Base-by-base conservation (phyloP, 2,888 invertebrate species). In the Oxystoma pomonae region DNA sequence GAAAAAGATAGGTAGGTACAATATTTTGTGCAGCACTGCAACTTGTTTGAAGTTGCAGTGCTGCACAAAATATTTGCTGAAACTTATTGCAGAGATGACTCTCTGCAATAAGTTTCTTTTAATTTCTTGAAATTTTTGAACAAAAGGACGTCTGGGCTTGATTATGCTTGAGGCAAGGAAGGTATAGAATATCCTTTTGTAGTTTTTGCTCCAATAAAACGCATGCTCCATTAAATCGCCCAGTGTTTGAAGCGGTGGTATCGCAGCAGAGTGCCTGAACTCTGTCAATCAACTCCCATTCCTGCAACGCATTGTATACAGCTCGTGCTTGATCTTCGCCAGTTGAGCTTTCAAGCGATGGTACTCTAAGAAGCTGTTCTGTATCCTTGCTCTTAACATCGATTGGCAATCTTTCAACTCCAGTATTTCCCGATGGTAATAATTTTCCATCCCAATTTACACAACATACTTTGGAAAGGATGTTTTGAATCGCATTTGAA, bases 391-490 rank as follows among this genome's bases (percentile, higher is more conserved):
- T 60, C 22, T 69, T 67, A 53, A 71, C 64, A 21, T 73, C 59
- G 59, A 74, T 64, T 49, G 72, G 70, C 20, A 74, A 55, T 63
- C 70, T 62, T 61, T 74, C 71, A 62, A 69, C 67, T 58, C 64
- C 67, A 60, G 60, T 63, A 35, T 22, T 16, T 55, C 72, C 50
- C 63, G 65, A 67, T 20, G 67, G 68, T 18, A 72, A 57, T 35
- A 72, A 17, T 67, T 73, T 73, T 18, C 70, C 69, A 67, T 74
- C 70, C 73, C 72, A 74, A 60, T 74, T 72, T 17, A 70, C 56
- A 60, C 68, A 64, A 18, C 67, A 50, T 57, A 63, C 63, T 55
- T 69, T 63, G 16, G 16, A 21, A 20, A 55, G n/a, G 2, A 55
- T 16, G 18, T 60, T 51, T 21, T 60, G 16, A 20, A 52, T n/a